Base-by-base conservation (phyloP, 64 coral and sea anemone genomes). In the Acropora yongei region DNA sequence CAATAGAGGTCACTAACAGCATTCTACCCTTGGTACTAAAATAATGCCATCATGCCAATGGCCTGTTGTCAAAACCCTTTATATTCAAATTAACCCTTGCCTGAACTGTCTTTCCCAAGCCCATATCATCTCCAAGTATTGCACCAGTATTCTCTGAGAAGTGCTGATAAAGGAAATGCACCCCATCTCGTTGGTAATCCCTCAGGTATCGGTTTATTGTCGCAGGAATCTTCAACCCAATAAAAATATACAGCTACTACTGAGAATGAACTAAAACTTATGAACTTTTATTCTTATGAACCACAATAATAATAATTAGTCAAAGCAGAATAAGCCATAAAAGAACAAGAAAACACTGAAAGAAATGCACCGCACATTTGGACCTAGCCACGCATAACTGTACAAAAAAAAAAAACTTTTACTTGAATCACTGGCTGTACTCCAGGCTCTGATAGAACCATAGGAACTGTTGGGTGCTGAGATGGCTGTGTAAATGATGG, bases 61-160 rank as follows among this genome's bases (percentile, higher is more conserved):
- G 30, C 0, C 30, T 30, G 30, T 30, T 30, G 30, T 30, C 30
- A 30, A 30, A 30, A 30, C 30, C 30, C 30, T 30, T 30, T 55
- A 53, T 8, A 53, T 53, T 3, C 8, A 55, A 10, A 10, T 7
- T 55, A 55, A 7, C 51, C 42, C 80, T 41, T 16, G 92, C 96
- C 88, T 98, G 96, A 49, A 98, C 93, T 3, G 96, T 98, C 72
- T 98, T 98, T 30, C 96, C 96, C 7, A 98, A 74, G 4, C 96
- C 96, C 96, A 98, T 98, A 71, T 98, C 96, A 84, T 98, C 96
- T 78, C 93, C 96, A 42, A 98, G 81, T 41, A 98, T 98, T 8
- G 93, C 96, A 42, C 96, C 96, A 41, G 83, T 95, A 48, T 93
- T 95, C 48, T 75, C 76, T 79, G 16, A 51, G 42, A 95, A 98